Conservation (phyloP, 2,888 invertebrate species). For the Orchesella flavescens region DNA sequence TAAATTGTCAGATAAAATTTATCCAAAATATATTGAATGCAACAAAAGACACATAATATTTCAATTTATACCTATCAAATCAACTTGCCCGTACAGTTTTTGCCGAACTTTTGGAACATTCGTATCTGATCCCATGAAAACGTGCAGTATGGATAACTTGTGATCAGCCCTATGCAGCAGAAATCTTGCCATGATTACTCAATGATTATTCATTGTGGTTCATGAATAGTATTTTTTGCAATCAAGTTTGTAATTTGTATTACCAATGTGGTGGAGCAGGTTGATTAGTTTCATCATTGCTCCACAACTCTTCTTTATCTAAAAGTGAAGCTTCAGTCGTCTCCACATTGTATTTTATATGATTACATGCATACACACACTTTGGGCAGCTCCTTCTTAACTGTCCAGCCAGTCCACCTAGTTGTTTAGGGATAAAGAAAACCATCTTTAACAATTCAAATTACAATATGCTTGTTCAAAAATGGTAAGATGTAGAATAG, state of each 20-base stretch:
- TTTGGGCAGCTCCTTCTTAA: conserved; percentile 17
- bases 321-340: conserved; percentile 39
- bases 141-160: conserved; percentile 32
- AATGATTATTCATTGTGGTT: not conserved
- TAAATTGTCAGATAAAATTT: too few relatives aligned
- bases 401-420: conserved; percentile 30
- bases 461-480: too few relatives aligned
- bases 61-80: conserved; percentile 32
- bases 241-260: not conserved
- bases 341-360: conserved; percentile 47
- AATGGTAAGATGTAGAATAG: too few relatives aligned
- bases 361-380: conserved; percentile 51
- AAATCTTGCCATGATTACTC: not conserved
- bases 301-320: conserved; percentile 39
- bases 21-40: too few relatives aligned
- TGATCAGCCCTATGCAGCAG: conserved; percentile 26
- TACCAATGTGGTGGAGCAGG: conserved; percentile 38
- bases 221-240: not conserved
- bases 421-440: too few relatives aligned
- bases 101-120: conserved; percentile 49
- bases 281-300: conserved; percentile 38
- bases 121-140: conserved; percentile 57
- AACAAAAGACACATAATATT: too few relatives aligned
- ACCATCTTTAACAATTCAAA: too few relatives aligned
- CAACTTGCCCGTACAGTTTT: conserved; percentile 32